phyloP scores from a whole-genome alignment of 2,888 invertebrate species.

The Operophtera brumata region DNA sequence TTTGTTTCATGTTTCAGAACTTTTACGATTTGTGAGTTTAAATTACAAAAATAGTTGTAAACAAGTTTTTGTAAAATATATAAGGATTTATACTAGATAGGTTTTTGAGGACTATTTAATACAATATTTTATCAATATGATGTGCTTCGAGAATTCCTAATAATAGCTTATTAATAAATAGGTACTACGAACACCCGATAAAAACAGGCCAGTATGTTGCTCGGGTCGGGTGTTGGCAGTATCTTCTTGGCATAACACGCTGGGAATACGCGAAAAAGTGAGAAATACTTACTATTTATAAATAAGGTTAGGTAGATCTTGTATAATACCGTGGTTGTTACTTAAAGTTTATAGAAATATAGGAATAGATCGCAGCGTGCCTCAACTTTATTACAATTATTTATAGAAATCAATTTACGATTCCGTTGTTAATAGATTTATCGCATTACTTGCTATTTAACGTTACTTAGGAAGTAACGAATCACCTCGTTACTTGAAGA shows the following conservation, averaged over 20 bases:
- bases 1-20: constrained; percentile 13
- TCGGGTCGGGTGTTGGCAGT: not conserved
- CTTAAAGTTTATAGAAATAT: no score
- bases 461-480: no score
- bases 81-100: not conserved
- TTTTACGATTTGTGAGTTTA: constrained; percentile 7
- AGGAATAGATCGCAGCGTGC: constrained; percentile 7
- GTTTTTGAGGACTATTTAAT: constrained; percentile 16
- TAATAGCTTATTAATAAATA: not conserved
- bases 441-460: no score
- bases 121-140: constrained; percentile 5
- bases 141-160: constrained; percentile 1
- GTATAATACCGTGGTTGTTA: no score
- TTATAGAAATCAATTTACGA: no score
- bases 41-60: constrained; percentile 3
- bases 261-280: not conserved
- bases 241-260: not conserved
- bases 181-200: no score
- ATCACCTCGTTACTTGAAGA: no score
- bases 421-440: no score
- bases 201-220: no score
- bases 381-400: constrained; percentile 2
- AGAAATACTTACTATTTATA: no score
- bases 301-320: no score
- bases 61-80: constrained; percentile 1